Base-by-base conservation (phyloP, 2,888 invertebrate genomes). In the Pseudeuparius sepicola region DNA sequence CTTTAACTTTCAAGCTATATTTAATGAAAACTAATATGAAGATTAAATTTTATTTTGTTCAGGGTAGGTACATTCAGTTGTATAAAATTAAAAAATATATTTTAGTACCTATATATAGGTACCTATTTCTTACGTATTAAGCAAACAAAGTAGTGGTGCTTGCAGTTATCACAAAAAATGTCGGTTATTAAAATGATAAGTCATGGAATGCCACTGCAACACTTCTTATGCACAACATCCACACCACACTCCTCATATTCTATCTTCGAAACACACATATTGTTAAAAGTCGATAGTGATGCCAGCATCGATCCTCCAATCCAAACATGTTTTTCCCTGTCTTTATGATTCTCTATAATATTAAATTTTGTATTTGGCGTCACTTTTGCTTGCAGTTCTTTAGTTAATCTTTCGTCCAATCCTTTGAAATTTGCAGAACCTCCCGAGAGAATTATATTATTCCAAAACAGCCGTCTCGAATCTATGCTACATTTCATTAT, bases 261-360 rank as follows among this genome's bases (percentile, higher is more conserved):
- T 6, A 24, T 11, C 7, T 14, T 39, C 1, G 35, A 33, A 12
- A 44, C 37, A 23, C 46, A 46, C 28, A 43, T 41, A 24, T 44
- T 37, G 16, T 36, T 39, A 32, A 45, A 45, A 6, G 41, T 41
- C 4, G 44, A 36, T 9, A 44, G 18, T 3, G 36, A 31, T 1
- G 41, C 44, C 9, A 46, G 28, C 26, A 44, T 38, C 4, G 42
- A 29, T n/a, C 46, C 46, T 6, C 46, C 46, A 17, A 37, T 29
- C 46, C 46, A 46, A 1, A 41, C 44, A n/a, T 34, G 37, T 13
- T 36, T 15, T 17, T 31, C 24, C 11, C 45, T 33, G 28, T 45
- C 41, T 31, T 36, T 36, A 6, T 37, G 33, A 2, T 11, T 14
- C 7, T 34, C 30, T 11, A 37, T 26, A 6, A 46, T 26, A 18